Evolutionary conservation across 2,113 vertebrate genomes (phyloP), one percentile per base, ranked within the genome.

Genomic region (Datnioides undecimradiatus): DNA sequence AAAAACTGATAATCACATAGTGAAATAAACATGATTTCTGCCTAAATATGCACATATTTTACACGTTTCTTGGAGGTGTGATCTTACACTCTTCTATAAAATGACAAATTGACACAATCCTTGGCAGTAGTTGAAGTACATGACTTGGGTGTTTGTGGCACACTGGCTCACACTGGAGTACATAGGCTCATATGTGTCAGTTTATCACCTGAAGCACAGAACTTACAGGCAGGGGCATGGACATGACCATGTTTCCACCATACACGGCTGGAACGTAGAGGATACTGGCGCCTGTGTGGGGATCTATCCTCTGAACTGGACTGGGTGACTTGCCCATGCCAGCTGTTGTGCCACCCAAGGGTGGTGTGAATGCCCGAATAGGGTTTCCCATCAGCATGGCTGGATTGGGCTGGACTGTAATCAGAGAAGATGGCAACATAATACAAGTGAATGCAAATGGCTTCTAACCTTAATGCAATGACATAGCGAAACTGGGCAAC

Each of bases 231-330:
- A 99, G 96, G 93, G 98, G 98, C 96, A 99, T 95, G 87, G 98
- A 96, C 98, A 99, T 99, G 90, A 99, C 97, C 96, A 99, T 97
- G 89, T 99, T 99, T 90, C 97, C 98, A 92, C 98, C 97, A 85
- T 99, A 99, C 87, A 99, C 97, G 64, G 98, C 98, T 78, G 98
- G 98, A 88, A 99, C 98, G 19, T 99, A 99, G 23, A 99, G 96
- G 92, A 99, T 99, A 90, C 98, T 99, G 90, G 98, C 96, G 80
- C 97, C 98, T 52, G 97, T 98, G 88, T 99, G 98, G 78, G 98
- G 98, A 91, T 99, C 98, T 92, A 99, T 97, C 93, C 97, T 96
- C 93, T 99, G 98, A 91, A 99, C 98, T 49, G 98, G 98, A 92
- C 98, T 99, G 87, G 98, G 98, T 87, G 98, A 99, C 91, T 99